These are phyloP conservation scores for Drosophila baimaii DNA, from an alignment of 1,140 invertebrate genomes.

Conservation along the genomic window DNA sequence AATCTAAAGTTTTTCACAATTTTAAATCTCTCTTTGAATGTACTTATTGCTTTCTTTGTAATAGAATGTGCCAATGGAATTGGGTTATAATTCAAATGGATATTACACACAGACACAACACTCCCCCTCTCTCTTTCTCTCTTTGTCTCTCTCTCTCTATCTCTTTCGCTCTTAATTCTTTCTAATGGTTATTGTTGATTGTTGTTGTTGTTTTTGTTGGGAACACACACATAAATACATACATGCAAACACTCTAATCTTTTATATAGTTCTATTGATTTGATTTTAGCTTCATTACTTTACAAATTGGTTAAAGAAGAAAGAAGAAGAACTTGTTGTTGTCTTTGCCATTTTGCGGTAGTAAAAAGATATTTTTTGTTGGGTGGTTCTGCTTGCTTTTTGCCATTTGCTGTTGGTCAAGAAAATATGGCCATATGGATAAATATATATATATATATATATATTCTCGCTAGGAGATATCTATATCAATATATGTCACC, in stretches of 20 bases:
- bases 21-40: too few relatives aligned
- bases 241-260: constrained; percentile 25
- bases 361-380: constrained; percentile 29
- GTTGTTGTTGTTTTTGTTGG: constrained; percentile 20
- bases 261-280: constrained; percentile 31
- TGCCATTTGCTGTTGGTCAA: constrained; percentile 19
- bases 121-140: constrained; percentile 12
- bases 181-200: constrained; percentile 26
- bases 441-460: constrained; percentile 11
- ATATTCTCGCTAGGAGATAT: constrained; percentile 3
- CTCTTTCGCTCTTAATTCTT: constrained; percentile 22
- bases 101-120: constrained; percentile 42
- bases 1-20: too few relatives aligned
- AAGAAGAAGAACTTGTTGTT: neutral
- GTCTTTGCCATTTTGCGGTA: constrained; percentile 24
- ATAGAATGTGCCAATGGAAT: neutral
- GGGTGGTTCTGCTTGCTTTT: constrained; percentile 21
- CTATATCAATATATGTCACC: constrained; percentile 2
- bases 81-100: constrained; percentile 31
- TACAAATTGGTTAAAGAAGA: constrained; percentile 1
- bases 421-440: constrained; percentile 16
- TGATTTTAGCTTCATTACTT: constrained; percentile 30
- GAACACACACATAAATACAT: constrained; percentile 14
- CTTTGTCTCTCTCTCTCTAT: too few relatives aligned
- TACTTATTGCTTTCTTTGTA: too few relatives aligned